phyloP scores from a whole-genome alignment of 2,888 invertebrate genomes.

The Sisyra terminalis region DNA sequence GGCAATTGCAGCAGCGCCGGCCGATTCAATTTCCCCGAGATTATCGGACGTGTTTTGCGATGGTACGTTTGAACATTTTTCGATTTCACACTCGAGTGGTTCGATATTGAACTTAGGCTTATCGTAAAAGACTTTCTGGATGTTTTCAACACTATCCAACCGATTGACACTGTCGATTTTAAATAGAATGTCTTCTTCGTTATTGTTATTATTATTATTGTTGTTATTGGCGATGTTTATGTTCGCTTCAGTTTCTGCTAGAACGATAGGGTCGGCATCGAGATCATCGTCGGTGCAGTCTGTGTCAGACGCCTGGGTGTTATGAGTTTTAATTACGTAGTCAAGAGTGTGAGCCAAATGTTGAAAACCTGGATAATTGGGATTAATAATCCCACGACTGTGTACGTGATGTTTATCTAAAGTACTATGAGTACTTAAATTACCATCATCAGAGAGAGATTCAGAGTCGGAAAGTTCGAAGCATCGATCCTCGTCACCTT shows the following conservation, averaged over 20 bases:
- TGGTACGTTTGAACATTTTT: conserved; percentile 13
- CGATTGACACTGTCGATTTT: conserved; percentile 32
- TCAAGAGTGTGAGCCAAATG: conserved; percentile 58
- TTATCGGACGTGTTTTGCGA: background rate
- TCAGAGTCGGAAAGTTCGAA: conserved; percentile 37
- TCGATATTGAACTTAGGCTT: conserved; percentile 37
- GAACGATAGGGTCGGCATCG: conserved; percentile 12
- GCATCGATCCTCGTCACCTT: conserved; percentile 31
- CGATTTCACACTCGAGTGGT: conserved; percentile 18
- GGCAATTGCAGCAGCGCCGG: background rate
- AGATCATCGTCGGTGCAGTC: conserved; percentile 30
- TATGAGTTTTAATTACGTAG: conserved; percentile 19
- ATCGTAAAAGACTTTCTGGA: conserved; percentile 36
- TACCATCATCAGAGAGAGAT: conserved; percentile 25
- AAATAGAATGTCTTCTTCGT: conserved; percentile 17
- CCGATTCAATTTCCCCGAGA: background rate
- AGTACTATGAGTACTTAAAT: conserved; percentile 20
- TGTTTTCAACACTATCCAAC: conserved; percentile 30
- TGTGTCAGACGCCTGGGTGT: conserved; percentile 26
- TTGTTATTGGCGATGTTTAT: conserved; percentile 29
- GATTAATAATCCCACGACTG: conserved; percentile 62
- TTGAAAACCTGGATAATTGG: conserved; percentile 72
- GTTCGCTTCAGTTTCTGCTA: conserved; percentile 1
- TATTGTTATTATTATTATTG: conserved; percentile 20
- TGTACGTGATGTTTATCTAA: conserved; percentile 12